Base-by-base conservation (phyloP, 92 coral and sea anemone genomes). In the Palythoa grandiflora region DNA sequence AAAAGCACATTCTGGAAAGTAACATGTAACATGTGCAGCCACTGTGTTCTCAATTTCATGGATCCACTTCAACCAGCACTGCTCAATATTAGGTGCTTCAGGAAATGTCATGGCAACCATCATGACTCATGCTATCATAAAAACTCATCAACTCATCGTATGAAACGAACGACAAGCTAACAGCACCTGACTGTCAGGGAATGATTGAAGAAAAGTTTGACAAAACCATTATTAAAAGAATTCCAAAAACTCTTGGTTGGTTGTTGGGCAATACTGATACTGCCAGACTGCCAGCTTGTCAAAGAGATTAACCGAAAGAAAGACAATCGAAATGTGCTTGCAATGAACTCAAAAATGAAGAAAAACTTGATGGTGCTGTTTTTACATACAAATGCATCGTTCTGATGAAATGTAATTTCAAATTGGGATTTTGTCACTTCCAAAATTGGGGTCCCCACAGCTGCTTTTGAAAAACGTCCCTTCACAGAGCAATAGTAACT, bases 311-410 rank as follows among this genome's bases (percentile, higher is more conserved):
- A 93, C 79, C 73, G 81, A n/a, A n/a, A 1, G 79, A 76, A 35
- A 84, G 86, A 55, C 83, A 91, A 10, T 80, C 90, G 63, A 91
- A 47, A 78, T 91, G 91, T 83, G 73, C 89, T 80, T 85, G 28
- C 77, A 70, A 87, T 68, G 88, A 90, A 51, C 51, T 50, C 63
- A 40, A 85, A 66, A 54, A 78, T 73, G 66, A 75, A 2, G 88
- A 90, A 70, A 79, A 66, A 72, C 88, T 93, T 73, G 89, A 79
- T 20, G 74, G 90, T 75, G 93, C 87, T 2, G 90, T 90, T 47
- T 93, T 93, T 83, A 90, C 92, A 6, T 92, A 93, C 77, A 90
- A 93, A 74, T 88, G 88, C 53, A 83, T 86, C 37, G 88, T 93
- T 40, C 86, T 87, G 88, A 75, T 90, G 73, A 90, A 90, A 54